phyloP scores from a whole-genome alignment of 2,113 vertebrate species.

The Aptenodytes patagonicus region DNA sequence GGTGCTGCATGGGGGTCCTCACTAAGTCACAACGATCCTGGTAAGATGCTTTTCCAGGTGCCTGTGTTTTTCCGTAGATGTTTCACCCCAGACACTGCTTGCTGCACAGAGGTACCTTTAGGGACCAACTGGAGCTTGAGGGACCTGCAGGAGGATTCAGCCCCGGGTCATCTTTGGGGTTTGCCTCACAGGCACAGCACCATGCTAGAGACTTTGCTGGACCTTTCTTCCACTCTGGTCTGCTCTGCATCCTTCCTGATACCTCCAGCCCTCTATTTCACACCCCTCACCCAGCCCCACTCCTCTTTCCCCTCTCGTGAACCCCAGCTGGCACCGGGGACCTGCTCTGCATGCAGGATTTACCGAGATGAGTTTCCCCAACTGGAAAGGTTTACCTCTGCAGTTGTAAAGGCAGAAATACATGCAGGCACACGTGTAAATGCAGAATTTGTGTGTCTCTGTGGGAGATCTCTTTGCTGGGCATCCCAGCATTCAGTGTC shows the following conservation, averaged over 20 bases:
- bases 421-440: background rate
- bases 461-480: background rate
- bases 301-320: background rate
- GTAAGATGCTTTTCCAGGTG: background rate
- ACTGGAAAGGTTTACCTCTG: background rate
- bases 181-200: background rate
- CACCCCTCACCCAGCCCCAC: background rate
- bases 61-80: fast-evolving
- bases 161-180: background rate
- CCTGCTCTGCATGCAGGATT: background rate
- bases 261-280: background rate
- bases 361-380: background rate
- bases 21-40: fast-evolving
- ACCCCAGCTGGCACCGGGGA: background rate
- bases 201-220: background rate
- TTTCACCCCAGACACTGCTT: background rate
- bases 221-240: background rate
- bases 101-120: background rate
- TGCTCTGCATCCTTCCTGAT: background rate
- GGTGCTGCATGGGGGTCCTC: background rate
- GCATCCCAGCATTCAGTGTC: background rate
- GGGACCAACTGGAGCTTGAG: background rate
- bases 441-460: background rate
- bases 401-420: background rate
- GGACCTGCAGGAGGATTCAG: background rate